A percentile compares a stretch with the other conserved stretches of the same genome.
Conservation (phyloP, 2,888 invertebrate species). For the Epinotia ramella region DNA sequence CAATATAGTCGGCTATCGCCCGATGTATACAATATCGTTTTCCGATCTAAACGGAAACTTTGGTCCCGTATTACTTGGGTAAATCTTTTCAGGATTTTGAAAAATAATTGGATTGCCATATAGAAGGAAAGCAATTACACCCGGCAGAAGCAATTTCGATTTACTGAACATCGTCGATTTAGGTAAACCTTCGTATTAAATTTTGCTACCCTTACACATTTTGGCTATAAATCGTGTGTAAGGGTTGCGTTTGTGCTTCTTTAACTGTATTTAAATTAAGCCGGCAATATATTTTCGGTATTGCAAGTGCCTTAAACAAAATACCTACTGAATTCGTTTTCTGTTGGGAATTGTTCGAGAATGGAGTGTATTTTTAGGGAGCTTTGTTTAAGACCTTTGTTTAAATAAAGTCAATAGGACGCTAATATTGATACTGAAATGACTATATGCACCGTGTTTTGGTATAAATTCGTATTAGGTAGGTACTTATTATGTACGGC, state of each 20-base stretch:
- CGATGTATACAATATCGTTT: slow-evolving; percentile 70
- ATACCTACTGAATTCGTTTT: slow-evolving; percentile 14
- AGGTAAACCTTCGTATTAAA: slow-evolving; percentile 73
- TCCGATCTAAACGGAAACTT: slow-evolving; percentile 71
- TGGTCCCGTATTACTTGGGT: slow-evolving; percentile 63
- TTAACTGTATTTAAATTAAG: slow-evolving; percentile 67
- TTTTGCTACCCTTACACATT: slow-evolving; percentile 66
- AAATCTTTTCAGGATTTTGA: slow-evolving; percentile 79
- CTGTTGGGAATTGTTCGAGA: background rate
- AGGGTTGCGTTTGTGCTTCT: slow-evolving; percentile 64
- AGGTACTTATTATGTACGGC: too few relatives aligned
- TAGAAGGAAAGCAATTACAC: slow-evolving; percentile 81
- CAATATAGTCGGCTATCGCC: slow-evolving; percentile 35
- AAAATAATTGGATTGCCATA: slow-evolving; percentile 81
- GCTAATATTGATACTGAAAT: background rate
- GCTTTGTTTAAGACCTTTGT: background rate
- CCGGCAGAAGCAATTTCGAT: slow-evolving; percentile 72
- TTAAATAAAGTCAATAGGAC: background rate
- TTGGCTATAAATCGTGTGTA: slow-evolving; percentile 68
- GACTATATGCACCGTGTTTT: too few relatives aligned
- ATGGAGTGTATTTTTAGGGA: background rate
- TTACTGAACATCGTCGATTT: slow-evolving; percentile 72
- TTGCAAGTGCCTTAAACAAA: slow-evolving; percentile 17
- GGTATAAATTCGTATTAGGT: too few relatives aligned
- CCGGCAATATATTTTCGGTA: slow-evolving; percentile 52